Evolutionary conservation across 2,797 vertebrate species (phyloP), one percentile per base, ranked within the genome.

Genomic region (Holocentrus rufus): DNA sequence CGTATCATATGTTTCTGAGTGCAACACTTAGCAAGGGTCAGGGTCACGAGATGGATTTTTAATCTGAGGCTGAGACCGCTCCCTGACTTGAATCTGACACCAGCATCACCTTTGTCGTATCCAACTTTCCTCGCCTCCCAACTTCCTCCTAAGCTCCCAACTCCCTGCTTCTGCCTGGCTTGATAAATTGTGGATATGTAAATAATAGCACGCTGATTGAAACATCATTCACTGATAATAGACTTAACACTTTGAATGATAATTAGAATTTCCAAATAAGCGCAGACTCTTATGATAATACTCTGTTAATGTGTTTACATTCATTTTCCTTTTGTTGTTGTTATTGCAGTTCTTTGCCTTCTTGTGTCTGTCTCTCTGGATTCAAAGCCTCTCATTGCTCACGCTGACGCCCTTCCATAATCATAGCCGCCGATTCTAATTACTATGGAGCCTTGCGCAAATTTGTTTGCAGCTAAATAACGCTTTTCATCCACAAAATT

Each of bases 401-500:
- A 72, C 18, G 22, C 60, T 49, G 58, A 82, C 56, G 46, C 75
- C 86, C 75, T 71, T 62, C 75, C 74, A 61, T 87, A 86, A 89
- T 88, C 79, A 84, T 72, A 85, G 81, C 82, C 69, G 65, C 65
- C 63, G 57, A 84, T 89, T 91, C 69, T 88, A 90, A 91, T 92
- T 90, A 85, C 80, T 67, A 76, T 52, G 74, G 72, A 83, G 80
- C 74, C 80, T 59, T 63, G 77, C 53, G 27, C 85, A 84, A 79
- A 88, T 87, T 85, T 84, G 55, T 90, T 74, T 77, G 65, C 65
- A 68, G 87, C 80, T 82, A 90, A 92, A 90, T 87, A 58, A 85
- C 76, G 81, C 85, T 88, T 87, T 90, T 93, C 84, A 92, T 89
- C 85, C 85, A 87, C 85, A 83, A 90, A 92, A 93, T 92, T 84